Percentiles rank a stretch among this genome's conserved stretches.
phyloP scores from a whole-genome alignment of 2,797 vertebrate species.

The Sebastiscus albofasciatus region DNA sequence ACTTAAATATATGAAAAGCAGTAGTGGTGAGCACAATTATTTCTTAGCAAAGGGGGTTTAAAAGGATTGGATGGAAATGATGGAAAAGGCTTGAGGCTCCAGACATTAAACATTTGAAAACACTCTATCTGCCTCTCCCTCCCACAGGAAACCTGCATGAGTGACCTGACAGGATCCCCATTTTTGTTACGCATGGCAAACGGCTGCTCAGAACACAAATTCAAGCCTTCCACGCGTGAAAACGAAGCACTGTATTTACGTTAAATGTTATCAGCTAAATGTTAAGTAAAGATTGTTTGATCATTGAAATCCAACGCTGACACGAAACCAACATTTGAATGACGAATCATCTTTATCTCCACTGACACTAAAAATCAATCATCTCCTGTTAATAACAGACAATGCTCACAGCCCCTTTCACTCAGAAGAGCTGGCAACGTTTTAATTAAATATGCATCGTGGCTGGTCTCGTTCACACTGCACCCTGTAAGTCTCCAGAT shows the following conservation, averaged over 20 bases:
- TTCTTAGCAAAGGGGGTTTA: not conserved
- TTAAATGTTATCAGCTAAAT: not conserved
- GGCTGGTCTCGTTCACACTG: slow-evolving; percentile 64
- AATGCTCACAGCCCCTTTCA: slow-evolving; percentile 16
- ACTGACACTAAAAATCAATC: slow-evolving; percentile 24
- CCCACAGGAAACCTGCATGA: slow-evolving; percentile 80
- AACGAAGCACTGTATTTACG: not conserved
- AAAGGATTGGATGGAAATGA: not conserved
- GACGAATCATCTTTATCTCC: slow-evolving; percentile 4
- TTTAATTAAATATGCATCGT: slow-evolving; percentile 68
- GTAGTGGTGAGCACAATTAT: not conserved
- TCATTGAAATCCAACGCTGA: not conserved
- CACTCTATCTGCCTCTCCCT: not conserved
- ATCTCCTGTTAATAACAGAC: slow-evolving; percentile 26
- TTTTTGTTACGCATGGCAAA: slow-evolving; percentile 69
- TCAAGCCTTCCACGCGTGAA: not conserved
- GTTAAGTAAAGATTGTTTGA: not conserved
- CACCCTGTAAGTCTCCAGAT: slow-evolving; percentile 71
- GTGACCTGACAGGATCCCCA: slow-evolving; percentile 72
- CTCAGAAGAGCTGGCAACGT: slow-evolving; percentile 33
- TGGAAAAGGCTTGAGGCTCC: not conserved
- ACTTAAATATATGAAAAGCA: not conserved
- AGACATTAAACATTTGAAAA: slow-evolving; percentile 10
- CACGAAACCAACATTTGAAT: slow-evolving; percentile 10
- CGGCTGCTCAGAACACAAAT: slow-evolving; percentile 27